A percentile compares a stretch with the other conserved stretches of the same genome.
Evolutionary conservation across 2,113 vertebrate species (phyloP).

Genomic region (Eulacestoma nigropectus): DNA sequence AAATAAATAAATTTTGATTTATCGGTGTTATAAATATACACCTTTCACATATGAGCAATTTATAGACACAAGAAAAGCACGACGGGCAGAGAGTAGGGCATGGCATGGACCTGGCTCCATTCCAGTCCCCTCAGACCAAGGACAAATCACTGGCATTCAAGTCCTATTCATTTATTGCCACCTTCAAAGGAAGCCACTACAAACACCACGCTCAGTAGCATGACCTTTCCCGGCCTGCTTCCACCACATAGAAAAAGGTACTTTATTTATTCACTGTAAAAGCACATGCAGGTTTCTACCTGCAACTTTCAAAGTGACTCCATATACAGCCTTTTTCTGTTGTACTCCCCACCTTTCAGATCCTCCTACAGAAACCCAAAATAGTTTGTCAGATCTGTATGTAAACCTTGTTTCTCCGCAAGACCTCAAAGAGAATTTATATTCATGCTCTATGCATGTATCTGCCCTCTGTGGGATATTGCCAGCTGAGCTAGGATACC

Average conservation of each 20-base stretch:
- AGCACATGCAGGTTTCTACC: not conserved
- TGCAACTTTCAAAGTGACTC: not conserved
- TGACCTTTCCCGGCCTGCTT: not conserved
- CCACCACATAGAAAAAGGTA: fast-evolving
- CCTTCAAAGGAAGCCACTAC: not conserved
- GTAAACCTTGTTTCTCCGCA: not conserved
- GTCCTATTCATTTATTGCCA: not conserved
- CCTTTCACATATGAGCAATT: not conserved
- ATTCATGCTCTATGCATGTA: not conserved
- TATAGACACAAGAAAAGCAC: not conserved
- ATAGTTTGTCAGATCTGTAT: constrained; percentile 17
- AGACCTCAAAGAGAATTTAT: constrained; percentile 52
- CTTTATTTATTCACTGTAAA: not conserved
- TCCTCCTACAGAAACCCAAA: not conserved
- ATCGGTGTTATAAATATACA: not conserved
- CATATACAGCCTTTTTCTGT: not conserved
- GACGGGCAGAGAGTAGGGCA: not conserved
- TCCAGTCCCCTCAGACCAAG: not conserved
- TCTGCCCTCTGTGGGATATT: constrained; percentile 24
- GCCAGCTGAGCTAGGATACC: constrained; percentile 9
- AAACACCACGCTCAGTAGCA: not conserved
- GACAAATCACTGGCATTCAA: not conserved
- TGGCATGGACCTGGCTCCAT: fast-evolving
- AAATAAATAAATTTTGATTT: not conserved
- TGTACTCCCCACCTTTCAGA: not conserved